A percentile compares a stretch with the other conserved stretches of the same genome.
Evolutionary conservation across 2,888 invertebrate species (phyloP).

Genomic region (Hedya salicella): DNA sequence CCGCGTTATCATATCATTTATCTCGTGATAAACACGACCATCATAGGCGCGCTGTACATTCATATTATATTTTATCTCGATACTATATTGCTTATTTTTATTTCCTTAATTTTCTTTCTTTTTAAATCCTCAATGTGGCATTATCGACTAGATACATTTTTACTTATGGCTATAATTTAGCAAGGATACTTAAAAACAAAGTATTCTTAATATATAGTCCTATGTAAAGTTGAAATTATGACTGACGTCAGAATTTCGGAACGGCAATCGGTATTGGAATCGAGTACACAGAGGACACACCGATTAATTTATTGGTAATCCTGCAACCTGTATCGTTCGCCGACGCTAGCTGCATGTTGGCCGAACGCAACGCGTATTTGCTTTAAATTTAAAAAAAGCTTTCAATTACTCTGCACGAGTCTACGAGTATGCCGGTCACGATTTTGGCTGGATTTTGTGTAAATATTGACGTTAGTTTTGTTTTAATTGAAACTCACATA

Average conservation of each 20-base stretch:
- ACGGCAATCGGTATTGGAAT: constrained; percentile 3
- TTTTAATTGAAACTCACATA: constrained; percentile 8
- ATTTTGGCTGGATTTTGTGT: constrained; percentile 24
- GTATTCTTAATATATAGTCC: no score
- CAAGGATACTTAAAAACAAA: no score
- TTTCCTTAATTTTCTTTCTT: no score
- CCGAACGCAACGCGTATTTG: constrained; percentile 22
- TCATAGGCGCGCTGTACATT: no score
- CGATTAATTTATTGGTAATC: constrained; percentile 19
- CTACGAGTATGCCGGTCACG: constrained; percentile 35
- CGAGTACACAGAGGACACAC: not conserved
- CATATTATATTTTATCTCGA: no score
- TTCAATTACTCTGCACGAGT: constrained; percentile 24
- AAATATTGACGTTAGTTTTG: constrained; percentile 13
- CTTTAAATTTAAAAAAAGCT: constrained; percentile 30
- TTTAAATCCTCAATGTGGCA: no score
- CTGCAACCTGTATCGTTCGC: constrained; percentile 4
- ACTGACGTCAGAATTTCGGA: constrained; percentile 1
- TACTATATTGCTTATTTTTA: no score
- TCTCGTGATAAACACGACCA: no score
- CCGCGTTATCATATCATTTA: no score
- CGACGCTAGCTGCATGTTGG: constrained; percentile 9
- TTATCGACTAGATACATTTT: no score
- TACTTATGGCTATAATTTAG: no score
- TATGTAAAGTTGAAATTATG: not conserved